These are phyloP conservation scores for Thaumatotibia leucotreta DNA, from an alignment of 1,140 invertebrate species.

Conservation along the genomic window DNA sequence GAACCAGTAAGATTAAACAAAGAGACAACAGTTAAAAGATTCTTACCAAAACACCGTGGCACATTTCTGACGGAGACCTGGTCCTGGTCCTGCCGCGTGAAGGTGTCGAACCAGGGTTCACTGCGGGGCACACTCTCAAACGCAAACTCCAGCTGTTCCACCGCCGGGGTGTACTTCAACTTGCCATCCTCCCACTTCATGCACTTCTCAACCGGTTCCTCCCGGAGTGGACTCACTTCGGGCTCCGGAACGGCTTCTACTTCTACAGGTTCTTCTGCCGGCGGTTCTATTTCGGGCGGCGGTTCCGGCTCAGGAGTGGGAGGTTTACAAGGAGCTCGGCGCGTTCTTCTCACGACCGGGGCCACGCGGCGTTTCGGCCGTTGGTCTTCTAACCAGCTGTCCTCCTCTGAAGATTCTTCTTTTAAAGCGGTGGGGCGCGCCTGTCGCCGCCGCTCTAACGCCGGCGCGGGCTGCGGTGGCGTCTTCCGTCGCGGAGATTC, in stretches of 20 bases:
- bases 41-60: constrained; percentile 68
- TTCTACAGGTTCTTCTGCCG: constrained; percentile 13
- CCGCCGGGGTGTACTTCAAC: constrained; percentile 77
- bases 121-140: constrained; percentile 84
- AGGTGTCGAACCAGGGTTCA: constrained; percentile 88
- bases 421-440: constrained; percentile 57
- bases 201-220: constrained; percentile 50
- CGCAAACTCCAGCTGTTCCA: constrained; percentile 83
- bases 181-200: constrained; percentile 66
- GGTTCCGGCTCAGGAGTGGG: neutral
- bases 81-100: constrained; percentile 84
- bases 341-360: constrained; percentile 29
- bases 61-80: constrained; percentile 77
- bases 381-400: constrained; percentile 58
- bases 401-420: constrained; percentile 67
- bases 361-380: constrained; percentile 43
- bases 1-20: too few relatives aligned
- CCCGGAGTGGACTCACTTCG: constrained; percentile 33
- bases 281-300: constrained; percentile 17
- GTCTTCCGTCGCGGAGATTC: constrained; percentile 33
- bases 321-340: constrained; percentile 27
- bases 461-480: constrained; percentile 22
- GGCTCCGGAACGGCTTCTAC: constrained; percentile 19
- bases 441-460: constrained; percentile 45
- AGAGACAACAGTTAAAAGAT: constrained; percentile 15